Base-by-base conservation (phyloP, 92 coral and sea anemone genomes). In the Palythoa heliodiscus region DNA sequence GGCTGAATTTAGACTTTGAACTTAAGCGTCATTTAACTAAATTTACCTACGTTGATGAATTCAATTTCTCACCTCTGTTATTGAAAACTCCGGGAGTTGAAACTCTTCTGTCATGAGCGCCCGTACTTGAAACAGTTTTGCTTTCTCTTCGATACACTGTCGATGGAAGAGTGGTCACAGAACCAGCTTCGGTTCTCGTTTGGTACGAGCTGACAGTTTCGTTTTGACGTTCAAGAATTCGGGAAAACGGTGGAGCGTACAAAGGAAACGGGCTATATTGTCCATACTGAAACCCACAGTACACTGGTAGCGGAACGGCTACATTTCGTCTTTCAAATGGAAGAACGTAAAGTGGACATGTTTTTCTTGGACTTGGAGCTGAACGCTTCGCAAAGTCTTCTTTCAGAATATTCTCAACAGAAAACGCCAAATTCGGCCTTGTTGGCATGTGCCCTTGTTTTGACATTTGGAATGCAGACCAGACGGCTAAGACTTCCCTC, bases 361-460 rank as follows among this genome's bases (percentile, higher is more conserved):
- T 63, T 68, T 68, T 79, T 63, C 84, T 80, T 80, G 52, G 84
- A 22, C 84, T 66, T 63, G 84, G 48, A 48, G 74, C 47, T 5
- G 39, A 48, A 22, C 61, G 73, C 19, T 40, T 23, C 17, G 84
- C 39, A 52, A 80, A 80, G 64, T 80, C 84, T 70, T 80, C 84
- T 15, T 66, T 80, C 39, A 80, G 61, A 43, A 80, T 80, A 17
- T 80, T 80, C 43, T 80, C 84, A 80, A 80, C 70, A 50, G 84
- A 80, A 80, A 80, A 80, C 39, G 73, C 16, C 47, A 80, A 64
- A 52, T 67, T 80, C 29, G 74, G 74, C 84, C 74, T 80, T 40
- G 84, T 24, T 13, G 84, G 84, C 84, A 73, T 52, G 61, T 67
- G 84, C 73, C 64, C 84, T 80, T 80, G 84, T 80, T 80, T 80